Conservation (phyloP, 2,888 invertebrate species). For the Papilio elwesi region DNA sequence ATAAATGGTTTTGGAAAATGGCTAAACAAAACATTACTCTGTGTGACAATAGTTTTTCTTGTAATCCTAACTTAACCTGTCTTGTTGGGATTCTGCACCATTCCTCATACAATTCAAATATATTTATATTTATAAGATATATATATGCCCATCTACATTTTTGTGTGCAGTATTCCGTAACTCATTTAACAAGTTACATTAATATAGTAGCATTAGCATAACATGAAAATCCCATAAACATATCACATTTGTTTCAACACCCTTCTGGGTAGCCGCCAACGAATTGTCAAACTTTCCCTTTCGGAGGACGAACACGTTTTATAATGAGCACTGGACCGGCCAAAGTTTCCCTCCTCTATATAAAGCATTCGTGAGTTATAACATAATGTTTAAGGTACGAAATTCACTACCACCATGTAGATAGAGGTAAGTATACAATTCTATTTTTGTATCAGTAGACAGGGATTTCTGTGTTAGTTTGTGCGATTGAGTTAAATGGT, state of each 20-base stretch:
- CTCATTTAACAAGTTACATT: conserved; percentile 33
- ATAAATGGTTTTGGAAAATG: too few species aligned
- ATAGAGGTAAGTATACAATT: too few species aligned
- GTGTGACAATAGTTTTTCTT: too few species aligned
- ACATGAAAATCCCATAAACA: conserved; percentile 81
- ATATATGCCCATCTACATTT: background rate
- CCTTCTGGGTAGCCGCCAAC: conserved; percentile 65
- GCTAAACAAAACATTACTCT: too few species aligned
- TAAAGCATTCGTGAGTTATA: background rate
- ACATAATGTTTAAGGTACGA: too few species aligned
- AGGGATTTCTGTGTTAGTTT: too few species aligned
- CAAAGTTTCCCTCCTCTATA: conserved; percentile 18
- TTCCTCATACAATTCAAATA: background rate
- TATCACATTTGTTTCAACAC: conserved; percentile 78
- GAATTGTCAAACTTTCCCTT: conserved; percentile 65
- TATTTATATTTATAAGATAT: background rate
- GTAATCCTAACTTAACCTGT: too few species aligned
- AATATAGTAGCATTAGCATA: conserved; percentile 71
- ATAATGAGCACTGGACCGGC: conserved; percentile 42
- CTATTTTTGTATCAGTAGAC: too few species aligned
- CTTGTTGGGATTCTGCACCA: too few species aligned
- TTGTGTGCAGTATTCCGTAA: conserved; percentile 15
- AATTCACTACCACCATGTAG: too few species aligned
- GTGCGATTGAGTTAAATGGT: too few species aligned
- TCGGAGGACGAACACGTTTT: conserved; percentile 47